These are phyloP conservation scores for Trissonchulus sp. DNA, from an alignment of 2,888 invertebrate species.

Conservation along the genomic window DNA sequence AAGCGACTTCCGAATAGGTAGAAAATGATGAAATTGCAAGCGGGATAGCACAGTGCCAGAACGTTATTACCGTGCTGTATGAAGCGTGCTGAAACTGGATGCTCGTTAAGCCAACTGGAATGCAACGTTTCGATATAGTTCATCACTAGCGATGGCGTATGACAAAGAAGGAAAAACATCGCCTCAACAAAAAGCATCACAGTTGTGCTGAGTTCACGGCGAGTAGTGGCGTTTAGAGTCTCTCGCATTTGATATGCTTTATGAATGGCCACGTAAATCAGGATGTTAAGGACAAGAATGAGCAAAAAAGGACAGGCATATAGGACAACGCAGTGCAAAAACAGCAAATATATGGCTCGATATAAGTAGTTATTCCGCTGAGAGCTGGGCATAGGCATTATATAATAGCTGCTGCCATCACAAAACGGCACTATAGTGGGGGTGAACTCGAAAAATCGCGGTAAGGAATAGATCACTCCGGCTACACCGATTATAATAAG, in stretches of 20 bases:
- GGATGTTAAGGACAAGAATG: background rate
- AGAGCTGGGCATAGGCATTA: background rate
- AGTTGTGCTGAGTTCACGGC: conserved; percentile 11
- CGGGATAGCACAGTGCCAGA: background rate
- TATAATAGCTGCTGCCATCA: background rate
- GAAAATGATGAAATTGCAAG: background rate
- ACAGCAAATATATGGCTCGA: background rate
- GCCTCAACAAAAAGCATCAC: conserved; percentile 20
- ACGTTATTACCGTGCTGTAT: background rate
- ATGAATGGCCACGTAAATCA: background rate
- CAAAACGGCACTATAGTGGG: background rate
- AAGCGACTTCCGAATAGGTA: background rate
- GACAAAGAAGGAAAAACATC: background rate
- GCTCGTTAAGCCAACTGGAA: background rate
- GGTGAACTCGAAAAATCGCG: conserved; percentile 22
- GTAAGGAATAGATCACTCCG: background rate
- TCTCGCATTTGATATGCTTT: background rate
- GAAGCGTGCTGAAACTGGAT: background rate
- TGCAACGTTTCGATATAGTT: conserved; percentile 14
- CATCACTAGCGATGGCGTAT: background rate
- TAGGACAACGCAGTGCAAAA: conserved; percentile 13
- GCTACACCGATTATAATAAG: background rate
- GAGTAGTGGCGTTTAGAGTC: background rate
- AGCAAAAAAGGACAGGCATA: conserved; percentile 8
- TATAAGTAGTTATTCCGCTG: background rate